phyloP scores from a whole-genome alignment of 2,888 invertebrate species.

The Baccha elongata region DNA sequence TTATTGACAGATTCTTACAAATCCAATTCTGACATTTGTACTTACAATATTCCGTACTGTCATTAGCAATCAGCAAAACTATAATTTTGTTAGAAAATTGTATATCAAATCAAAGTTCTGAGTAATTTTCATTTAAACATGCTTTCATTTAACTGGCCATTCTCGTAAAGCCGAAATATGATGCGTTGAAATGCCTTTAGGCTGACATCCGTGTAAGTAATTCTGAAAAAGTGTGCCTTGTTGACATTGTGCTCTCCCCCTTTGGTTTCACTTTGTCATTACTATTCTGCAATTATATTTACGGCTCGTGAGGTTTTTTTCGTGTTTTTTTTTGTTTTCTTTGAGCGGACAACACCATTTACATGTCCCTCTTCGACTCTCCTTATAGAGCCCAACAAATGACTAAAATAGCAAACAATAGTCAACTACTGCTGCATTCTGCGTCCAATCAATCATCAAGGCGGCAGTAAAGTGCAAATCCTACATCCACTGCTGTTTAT shows the following conservation, averaged over 20 bases:
- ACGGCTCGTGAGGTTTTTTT: not conserved
- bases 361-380: not conserved
- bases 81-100: too few species aligned
- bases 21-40: too few species aligned
- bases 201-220: not conserved
- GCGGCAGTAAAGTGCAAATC: constrained; percentile 63
- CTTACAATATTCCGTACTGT: too few species aligned
- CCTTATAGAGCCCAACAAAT: not conserved
- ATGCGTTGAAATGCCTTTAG: not conserved
- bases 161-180: not conserved
- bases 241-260: not conserved
- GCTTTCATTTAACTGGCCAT: too few species aligned
- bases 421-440: constrained; percentile 62
- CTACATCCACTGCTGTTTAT: constrained; percentile 31
- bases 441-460: constrained; percentile 70
- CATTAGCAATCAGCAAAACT: too few species aligned
- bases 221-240: not conserved
- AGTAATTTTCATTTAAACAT: too few species aligned
- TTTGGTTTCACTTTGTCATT: not conserved
- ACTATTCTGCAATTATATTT: not conserved
- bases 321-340: not conserved
- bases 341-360: constrained; percentile 1
- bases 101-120: too few species aligned
- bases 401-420: constrained; percentile 63
- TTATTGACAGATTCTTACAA: too few species aligned